Base-by-base conservation (phyloP, 2,888 invertebrate species). In the Noctua janthe region DNA sequence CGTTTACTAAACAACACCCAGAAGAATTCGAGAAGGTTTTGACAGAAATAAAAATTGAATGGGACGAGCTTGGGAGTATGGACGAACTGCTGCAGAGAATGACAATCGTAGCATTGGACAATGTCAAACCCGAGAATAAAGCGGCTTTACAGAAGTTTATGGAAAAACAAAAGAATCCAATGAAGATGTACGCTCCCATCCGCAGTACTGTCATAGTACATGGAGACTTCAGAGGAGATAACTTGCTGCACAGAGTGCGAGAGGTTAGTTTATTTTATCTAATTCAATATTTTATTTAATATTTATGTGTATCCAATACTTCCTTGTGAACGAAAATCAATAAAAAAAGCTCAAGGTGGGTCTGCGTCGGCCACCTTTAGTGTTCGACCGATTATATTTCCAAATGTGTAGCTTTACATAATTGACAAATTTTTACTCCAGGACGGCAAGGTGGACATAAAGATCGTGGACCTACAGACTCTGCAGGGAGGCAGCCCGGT, bases 391-490 rank as follows among this genome's bases (percentile, higher is more conserved):
- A 7, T 59, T 13, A 2, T 20, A 5, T 43, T 56, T 20, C 20
- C 17, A 6, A 72, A 72, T 7, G 29, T 29, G 10, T 67, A 23
- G 11, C 71, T 69, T 35, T 3, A 49, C 47, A 17, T n/a, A 23
- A 17, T 49, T 49, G n/a, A 17, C 11, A 23, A 72, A 1, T 29
- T 71, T 2, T 47, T 47, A 47, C 47, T 47, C 47, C 47, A 78
- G 75, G 59, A 82, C 5, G 92, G 92, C 4, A 81, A 77, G 1
- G 62, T 94, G 2, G 84, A 92, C 15, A 83, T 93, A n/a, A 90
- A 93, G 15, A 85, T 93, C 0, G 90, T 96, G n/a, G 95, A 96
- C 87, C 94, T 93, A 72, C 96, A 96, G 86, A 93, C 94, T 0
- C 71, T 95, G 8, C 92, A 93, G 70, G 90, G 90, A 0, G 94